phyloP scores from a whole-genome alignment of 2,888 invertebrate species.

The Cheilosia soror region DNA sequence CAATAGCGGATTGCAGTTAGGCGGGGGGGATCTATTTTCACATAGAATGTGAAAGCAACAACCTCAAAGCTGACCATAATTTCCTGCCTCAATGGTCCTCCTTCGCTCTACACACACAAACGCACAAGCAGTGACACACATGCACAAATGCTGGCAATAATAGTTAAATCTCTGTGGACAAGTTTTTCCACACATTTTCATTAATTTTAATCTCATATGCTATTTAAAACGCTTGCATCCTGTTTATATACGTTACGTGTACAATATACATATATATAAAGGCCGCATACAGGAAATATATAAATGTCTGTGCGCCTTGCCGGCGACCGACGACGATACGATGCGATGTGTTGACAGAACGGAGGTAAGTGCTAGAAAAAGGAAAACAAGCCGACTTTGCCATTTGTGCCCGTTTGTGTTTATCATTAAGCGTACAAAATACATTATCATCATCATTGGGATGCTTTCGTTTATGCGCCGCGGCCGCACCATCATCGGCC shows the following conservation, averaged over 20 bases:
- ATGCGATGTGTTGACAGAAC: background rate
- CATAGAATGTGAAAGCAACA: constrained; percentile 39
- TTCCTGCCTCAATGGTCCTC: constrained; percentile 38
- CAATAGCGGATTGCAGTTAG: constrained; percentile 29
- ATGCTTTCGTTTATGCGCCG: constrained; percentile 31
- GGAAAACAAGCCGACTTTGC: background rate
- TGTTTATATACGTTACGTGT: background rate
- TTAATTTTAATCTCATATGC: constrained; percentile 61
- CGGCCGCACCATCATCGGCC: background rate
- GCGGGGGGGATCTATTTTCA: background rate
- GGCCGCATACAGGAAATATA: background rate
- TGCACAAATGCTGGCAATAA: constrained; percentile 19
- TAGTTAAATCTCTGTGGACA: constrained; percentile 48
- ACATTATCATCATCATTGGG: constrained; percentile 56
- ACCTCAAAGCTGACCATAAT: constrained; percentile 61
- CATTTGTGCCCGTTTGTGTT: constrained; percentile 33
- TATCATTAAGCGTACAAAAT: constrained; percentile 45
- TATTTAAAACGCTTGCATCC: constrained; percentile 35
- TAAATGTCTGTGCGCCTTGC: background rate
- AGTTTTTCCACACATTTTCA: constrained; percentile 66
- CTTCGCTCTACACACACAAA: background rate
- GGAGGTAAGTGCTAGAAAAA: constrained; percentile 9
- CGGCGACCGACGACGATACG: background rate
- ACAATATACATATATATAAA: background rate
- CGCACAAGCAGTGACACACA: background rate